These are phyloP conservation scores for Trididemnum clinides DNA, from an alignment of 23 tunicate species.

Conservation along the genomic window DNA sequence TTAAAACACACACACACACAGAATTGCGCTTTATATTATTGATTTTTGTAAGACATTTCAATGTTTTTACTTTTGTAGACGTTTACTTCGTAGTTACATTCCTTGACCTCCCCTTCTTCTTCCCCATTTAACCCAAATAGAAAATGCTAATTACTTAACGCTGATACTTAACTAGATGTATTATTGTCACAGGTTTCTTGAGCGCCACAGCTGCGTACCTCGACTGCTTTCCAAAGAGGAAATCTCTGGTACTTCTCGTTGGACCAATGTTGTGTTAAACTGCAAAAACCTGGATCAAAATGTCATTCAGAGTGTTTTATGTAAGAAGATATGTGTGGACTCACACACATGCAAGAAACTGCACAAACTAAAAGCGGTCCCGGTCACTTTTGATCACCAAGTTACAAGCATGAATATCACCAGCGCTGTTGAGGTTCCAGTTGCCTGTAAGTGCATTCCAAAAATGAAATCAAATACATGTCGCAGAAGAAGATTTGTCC, in stretches of 20 bases:
- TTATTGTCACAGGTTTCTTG: neutral
- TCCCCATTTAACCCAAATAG: too few relatives aligned
- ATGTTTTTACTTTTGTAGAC: too few relatives aligned
- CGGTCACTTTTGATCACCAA: neutral
- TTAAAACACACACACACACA: too few relatives aligned
- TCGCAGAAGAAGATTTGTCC: too few relatives aligned
- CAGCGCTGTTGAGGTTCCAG: neutral
- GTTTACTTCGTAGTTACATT: too few relatives aligned
- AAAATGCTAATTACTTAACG: too few relatives aligned
- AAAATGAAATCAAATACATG: neutral
- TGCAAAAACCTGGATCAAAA: neutral
- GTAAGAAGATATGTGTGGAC: conserved; percentile 1
- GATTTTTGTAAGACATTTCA: too few relatives aligned
- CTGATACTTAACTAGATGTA: too few relatives aligned
- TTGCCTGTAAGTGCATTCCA: conserved; percentile 18
- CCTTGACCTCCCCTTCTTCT: too few relatives aligned
- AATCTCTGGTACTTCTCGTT: neutral
- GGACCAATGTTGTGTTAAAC: neutral
- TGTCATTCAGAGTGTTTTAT: neutral
- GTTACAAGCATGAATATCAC: neutral
- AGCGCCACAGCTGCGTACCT: neutral
- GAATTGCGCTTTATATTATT: too few relatives aligned
- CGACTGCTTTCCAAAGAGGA: neutral
- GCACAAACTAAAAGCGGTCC: neutral
- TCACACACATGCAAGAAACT: neutral